Evolutionary conservation across 37 sponge, comb jelly and placozoan genomes (phyloP).

Genomic region (Halichondria panicea): DNA sequence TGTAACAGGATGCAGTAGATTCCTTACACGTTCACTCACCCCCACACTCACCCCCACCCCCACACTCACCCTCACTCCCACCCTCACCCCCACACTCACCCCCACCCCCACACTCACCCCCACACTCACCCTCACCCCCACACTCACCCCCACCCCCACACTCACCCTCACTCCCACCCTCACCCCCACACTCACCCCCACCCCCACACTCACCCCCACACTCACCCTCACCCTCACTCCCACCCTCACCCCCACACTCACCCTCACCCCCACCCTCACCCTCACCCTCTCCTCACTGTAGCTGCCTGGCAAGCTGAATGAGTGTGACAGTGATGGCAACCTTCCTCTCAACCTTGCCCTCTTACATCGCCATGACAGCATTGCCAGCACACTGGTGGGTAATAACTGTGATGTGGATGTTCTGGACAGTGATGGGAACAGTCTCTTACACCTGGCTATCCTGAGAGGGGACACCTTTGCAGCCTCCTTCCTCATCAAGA

Average conservation of each 20-base stretch:
- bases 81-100: too few species aligned
- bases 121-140: too few species aligned
- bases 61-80: too few species aligned
- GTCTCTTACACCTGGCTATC: conserved; percentile 88
- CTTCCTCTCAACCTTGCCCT: conserved; percentile 91
- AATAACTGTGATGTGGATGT: conserved; percentile 84
- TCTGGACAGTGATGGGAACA: conserved; percentile 69
- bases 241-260: background rate
- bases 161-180: too few species aligned
- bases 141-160: too few species aligned
- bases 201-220: too few species aligned
- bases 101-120: too few species aligned
- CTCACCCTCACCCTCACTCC: background rate
- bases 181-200: too few species aligned
- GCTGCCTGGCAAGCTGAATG: conserved; percentile 72
- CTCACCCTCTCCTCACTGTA: conserved; percentile 6
- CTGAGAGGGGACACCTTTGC: conserved; percentile 81
- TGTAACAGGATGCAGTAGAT: too few species aligned
- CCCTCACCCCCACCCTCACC: background rate
- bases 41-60: too few species aligned
- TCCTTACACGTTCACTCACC: too few species aligned
- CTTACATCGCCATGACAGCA: conserved; percentile 73
- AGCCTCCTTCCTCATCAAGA: conserved; percentile 84
- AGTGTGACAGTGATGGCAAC: conserved; percentile 67
- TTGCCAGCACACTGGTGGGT: conserved; percentile 82